Evolutionary conservation across 2,113 vertebrate genomes (phyloP).

Genomic region (Myotis yumanensis): DNA sequence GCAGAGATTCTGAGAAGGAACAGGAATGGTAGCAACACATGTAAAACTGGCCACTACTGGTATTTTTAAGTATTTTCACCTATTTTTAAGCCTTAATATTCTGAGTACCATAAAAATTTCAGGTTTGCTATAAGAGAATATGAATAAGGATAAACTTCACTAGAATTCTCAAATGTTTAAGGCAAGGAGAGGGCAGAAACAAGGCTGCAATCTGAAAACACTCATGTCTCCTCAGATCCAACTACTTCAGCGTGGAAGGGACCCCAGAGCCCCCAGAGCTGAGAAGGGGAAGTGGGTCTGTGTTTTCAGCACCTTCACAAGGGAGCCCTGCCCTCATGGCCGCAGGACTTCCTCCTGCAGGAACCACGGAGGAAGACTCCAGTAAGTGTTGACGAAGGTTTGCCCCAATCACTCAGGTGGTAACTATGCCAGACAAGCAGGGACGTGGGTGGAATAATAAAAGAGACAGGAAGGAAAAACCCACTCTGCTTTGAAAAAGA

Average conservation of each 20-base stretch:
- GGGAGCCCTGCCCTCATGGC: neutral
- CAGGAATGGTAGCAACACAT: neutral
- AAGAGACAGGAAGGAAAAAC: neutral
- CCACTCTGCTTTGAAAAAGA: neutral
- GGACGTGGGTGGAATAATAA: neutral
- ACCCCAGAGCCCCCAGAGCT: neutral
- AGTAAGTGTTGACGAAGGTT: neutral
- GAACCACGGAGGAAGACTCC: neutral
- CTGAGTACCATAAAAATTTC: neutral
- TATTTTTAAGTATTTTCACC: neutral
- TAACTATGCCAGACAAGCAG: neutral
- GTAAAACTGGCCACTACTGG: neutral
- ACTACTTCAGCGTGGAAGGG: neutral
- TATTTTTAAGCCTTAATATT: neutral
- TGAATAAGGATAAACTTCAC: neutral
- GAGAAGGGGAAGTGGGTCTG: neutral
- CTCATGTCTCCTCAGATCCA: neutral
- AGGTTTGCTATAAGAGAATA: neutral
- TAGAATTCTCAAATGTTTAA: neutral
- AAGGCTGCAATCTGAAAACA: neutral
- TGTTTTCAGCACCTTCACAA: neutral
- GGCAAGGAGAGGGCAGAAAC: neutral
- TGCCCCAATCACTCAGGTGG: neutral
- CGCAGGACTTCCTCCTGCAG: neutral
- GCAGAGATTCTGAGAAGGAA: slow-evolving; percentile 16